phyloP scores from a whole-genome alignment of 2,113 vertebrate species.

The Macaca fascicularis region DNA sequence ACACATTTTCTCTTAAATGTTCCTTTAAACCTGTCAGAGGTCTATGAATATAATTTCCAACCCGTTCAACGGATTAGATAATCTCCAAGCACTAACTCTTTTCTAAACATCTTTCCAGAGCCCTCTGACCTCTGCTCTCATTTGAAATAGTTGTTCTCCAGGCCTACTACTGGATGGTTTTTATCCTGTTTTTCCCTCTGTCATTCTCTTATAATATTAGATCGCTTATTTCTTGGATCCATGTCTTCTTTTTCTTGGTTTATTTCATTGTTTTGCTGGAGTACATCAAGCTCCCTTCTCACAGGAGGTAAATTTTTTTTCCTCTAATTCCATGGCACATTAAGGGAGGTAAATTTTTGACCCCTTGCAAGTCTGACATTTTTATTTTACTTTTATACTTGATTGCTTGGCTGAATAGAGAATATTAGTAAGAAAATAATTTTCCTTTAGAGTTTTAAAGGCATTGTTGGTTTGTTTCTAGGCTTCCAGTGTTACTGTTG shows the following conservation, averaged over 20 bases:
- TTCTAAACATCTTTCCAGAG: neutral
- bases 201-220: neutral
- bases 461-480: neutral
- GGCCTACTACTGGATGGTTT: neutral
- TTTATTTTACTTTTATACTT: slow-evolving; percentile 6
- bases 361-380: neutral
- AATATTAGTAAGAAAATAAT: neutral
- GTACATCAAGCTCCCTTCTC: neutral
- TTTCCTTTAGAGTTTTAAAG: neutral
- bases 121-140: neutral
- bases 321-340: neutral
- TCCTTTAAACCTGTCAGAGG: neutral
- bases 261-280: slow-evolving; percentile 1
- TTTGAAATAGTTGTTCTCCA: neutral
- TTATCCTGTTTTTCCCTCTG: neutral
- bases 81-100: neutral
- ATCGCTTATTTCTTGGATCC: neutral
- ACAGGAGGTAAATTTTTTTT: neutral
- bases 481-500: neutral
- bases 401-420: neutral
- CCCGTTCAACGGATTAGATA: neutral
- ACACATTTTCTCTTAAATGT: neutral
- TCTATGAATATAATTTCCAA: slow-evolving; percentile 31
- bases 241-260: slow-evolving; percentile 13
- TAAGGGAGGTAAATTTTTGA: slow-evolving; percentile 31